Base-by-base conservation (phyloP, 2,113 vertebrate genomes). In the Sphyrna mokarran region DNA sequence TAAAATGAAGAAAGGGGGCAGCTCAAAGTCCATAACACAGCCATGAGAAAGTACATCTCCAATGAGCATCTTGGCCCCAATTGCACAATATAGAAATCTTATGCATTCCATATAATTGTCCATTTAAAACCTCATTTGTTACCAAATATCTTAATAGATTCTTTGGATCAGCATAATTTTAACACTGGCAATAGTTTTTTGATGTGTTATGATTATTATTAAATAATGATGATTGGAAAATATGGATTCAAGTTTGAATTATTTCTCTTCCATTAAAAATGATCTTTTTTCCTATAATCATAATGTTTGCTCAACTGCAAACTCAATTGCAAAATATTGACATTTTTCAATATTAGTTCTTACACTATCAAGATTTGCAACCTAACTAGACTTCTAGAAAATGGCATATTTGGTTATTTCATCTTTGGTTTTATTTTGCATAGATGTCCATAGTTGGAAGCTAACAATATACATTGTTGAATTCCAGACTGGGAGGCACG, bases 401-500 rank as follows among this genome's bases (percentile, higher is more conserved):
- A 95, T 95, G 11, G 4, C 43, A 66, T 7, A 33, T 8, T 76
- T 70, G 43, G 29, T 54, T 72, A 54, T 95, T 95, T 76, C 22
- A 68, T 26, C 40, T 23, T 54, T 9, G 68, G 26, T 29, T 26
- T 2, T 95, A 20, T 16, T 72, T 7, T 95, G 1, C 69, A 54
- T 95, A 20, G 43, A 76, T 95, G 70, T 95, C 23, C 23, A 5
- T 26, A 54, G 4, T 29, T 72, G 20, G 94, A 54, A 72, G 68
- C 68, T 95, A 95, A 95, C 0, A 18, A 72, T 95, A 43, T 33
- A 7, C 43, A 23, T 95, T 96, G 95, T 97, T 96, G 89, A 89
- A 96, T 96, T 87, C 68, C 97, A 99, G 99, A 99, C 96, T 99
- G 99, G 99, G 99, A 99, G 97, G 99, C 99, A 95, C 98, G 99